Base-by-base conservation (phyloP, 1,140 invertebrate species). In the Neodiprion virginianus region DNA sequence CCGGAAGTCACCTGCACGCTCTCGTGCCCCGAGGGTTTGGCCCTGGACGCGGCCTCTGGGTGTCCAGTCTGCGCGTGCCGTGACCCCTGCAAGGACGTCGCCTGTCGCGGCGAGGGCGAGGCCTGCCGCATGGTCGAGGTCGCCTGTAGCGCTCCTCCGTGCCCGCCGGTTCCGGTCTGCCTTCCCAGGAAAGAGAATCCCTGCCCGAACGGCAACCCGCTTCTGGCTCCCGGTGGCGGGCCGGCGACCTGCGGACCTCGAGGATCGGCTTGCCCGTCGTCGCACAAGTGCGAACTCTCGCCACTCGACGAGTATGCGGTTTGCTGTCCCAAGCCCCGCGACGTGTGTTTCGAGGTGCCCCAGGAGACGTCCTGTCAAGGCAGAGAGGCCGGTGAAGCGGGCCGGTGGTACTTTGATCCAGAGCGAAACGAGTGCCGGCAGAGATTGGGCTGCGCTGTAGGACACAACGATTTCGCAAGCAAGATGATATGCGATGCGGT, bases 381-480 rank as follows among this genome's bases (percentile, higher is more conserved):
- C 40, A 78, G 77, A 76, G 28, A 81, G 74, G 49, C 82, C 50
- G 94, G 92, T 78, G 81, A 86, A 1, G 71, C 12, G n/a, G 77
- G 80, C 1, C 89, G 93, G 28, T 97, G 93, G 91, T 92, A 92
- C 80, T 97, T 97, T 87, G 95, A 96, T 86, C 89, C 93, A 5
- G 92, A 92, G 77, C 90, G 89, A 17, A 96, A 96, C 85, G 91
- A 96, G 77, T 88, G 92, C 17, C 92, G 95, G 79, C 85, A 86
- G 0, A 95, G 94, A 80, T 90, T 90, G 11, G 93, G 93, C 48
- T 94, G 94, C 77, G 93, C 93, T 61, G 93, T 95, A 67, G 97
- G 96, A 81, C 93, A 96, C 81, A 98, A 98, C 86, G 94, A 96
- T 79, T 98, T 98, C 90, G 92, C 94, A 49, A 94, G 92, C 53